Evolutionary conservation across 2,113 vertebrate genomes (phyloP), one percentile per base, ranked within the genome.

Genomic region (Agelaius tricolor): DNA sequence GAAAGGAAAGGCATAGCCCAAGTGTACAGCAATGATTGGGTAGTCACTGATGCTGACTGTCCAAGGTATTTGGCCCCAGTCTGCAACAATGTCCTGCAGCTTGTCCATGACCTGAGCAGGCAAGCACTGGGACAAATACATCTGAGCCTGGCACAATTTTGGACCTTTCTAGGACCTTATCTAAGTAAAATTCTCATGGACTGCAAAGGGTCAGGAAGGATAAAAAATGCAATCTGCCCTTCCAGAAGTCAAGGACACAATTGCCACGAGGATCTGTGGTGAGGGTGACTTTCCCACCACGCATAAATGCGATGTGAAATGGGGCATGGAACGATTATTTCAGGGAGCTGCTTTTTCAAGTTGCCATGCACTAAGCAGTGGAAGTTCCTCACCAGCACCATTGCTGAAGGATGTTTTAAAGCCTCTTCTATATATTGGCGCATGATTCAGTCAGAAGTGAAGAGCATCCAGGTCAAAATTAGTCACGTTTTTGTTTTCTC

Each of bases 241-340:
- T 74, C 15, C 35, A 87, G 30, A 84, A 85, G 10, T 65, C 49
- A 73, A 76, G 13, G 26, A 4, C 7, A 5, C 19, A 13, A 33
- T 31, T 73, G 35, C 44, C 10, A 15, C 20, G 18, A 85, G 14
- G 31, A 15, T 44, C 8, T 4, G 15, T 31, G 35, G 13, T 76
- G 35, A 57, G 16, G 0, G 0, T 39, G 37, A 16, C 35, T 75
- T 68, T 44, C 8, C 16, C 58, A 17, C 6, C 23, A 8, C 2
- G 13, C 1, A 2, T 49, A 69, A 75, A 55, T 30, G 4, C 33
- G 7, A 37, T 59, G 27, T 72, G 67, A 79, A 65, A 78, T 4
- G 12, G 20, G 11, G 7, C 28, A 43, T 0, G 0, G 33, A 39
- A 22, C n/a, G 8, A 2, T 41, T 43, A 17, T 0, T 1, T 31